These are phyloP conservation scores for Alethe castanea DNA, from an alignment of 2,113 vertebrate species.

Conservation along the genomic window DNA sequence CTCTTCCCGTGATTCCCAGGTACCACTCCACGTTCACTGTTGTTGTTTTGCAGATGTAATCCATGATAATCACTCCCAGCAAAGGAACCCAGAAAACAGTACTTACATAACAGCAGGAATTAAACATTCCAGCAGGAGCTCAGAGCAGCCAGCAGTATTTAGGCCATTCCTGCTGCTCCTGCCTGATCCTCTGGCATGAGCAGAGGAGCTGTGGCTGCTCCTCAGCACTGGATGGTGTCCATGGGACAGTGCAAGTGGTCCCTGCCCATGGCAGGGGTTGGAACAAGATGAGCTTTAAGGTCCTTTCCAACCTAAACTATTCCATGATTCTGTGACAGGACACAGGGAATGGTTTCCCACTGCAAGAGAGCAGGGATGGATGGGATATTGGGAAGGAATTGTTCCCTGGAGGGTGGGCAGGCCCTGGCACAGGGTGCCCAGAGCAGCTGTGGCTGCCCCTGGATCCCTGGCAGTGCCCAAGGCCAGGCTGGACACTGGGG, in stretches of 20 bases:
- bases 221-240: neutral
- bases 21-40: fast-evolving
- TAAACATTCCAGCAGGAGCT: neutral
- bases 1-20: neutral
- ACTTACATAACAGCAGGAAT: neutral
- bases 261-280: neutral
- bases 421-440: no score
- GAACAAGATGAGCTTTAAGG: neutral
- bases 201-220: fast-evolving
- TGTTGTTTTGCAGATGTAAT: neutral
- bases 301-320: neutral
- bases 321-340: neutral
- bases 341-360: neutral
- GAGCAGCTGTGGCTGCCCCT: no score
- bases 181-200: fast-evolving
- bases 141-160: neutral
- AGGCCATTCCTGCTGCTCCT: neutral
- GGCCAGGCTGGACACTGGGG: neutral
- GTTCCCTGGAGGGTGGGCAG: neutral
- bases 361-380: neutral
- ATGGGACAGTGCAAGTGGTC: neutral
- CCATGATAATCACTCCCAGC: neutral
- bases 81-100: neutral
- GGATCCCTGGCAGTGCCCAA: no score
- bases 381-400: neutral